These are phyloP conservation scores for Parauchenoglanis punctatus DNA, from an alignment of 2,797 vertebrate genomes.

Conservation along the genomic window DNA sequence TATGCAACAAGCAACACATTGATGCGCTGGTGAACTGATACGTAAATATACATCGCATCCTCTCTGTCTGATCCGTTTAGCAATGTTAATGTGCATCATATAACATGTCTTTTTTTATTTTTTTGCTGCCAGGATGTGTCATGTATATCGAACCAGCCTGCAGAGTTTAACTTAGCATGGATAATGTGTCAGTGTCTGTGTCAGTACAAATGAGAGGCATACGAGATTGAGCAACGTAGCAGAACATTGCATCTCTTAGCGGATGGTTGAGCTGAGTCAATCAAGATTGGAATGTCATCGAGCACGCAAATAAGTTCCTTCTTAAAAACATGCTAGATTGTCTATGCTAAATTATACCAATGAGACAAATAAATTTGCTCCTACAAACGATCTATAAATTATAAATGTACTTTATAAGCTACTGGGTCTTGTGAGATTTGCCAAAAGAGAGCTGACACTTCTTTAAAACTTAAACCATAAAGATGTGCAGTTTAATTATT, in stretches of 20 bases:
- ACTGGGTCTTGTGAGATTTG: too few relatives aligned
- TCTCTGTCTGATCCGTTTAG: background rate
- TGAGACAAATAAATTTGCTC: background rate
- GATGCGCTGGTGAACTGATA: background rate
- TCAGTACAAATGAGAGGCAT: background rate
- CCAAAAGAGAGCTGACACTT: background rate
- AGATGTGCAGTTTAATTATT: slow-evolving; percentile 46
- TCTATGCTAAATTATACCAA: background rate
- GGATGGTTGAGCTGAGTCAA: background rate
- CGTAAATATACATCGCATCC: background rate
- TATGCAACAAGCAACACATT: background rate
- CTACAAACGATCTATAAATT: background rate
- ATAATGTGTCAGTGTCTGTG: background rate
- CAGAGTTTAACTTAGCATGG: background rate
- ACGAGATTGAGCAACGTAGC: background rate
- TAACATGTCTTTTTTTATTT: background rate
- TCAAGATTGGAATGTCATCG: background rate
- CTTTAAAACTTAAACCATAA: background rate
- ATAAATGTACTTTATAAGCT: background rate
- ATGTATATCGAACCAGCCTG: background rate
- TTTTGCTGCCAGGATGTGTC: background rate
- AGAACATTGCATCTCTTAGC: background rate
- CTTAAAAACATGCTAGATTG: background rate
- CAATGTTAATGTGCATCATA: background rate
- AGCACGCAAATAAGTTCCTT: background rate